Evolutionary conservation across 2,888 invertebrate species (phyloP).

Genomic region (Drosophila aldrichi): DNA sequence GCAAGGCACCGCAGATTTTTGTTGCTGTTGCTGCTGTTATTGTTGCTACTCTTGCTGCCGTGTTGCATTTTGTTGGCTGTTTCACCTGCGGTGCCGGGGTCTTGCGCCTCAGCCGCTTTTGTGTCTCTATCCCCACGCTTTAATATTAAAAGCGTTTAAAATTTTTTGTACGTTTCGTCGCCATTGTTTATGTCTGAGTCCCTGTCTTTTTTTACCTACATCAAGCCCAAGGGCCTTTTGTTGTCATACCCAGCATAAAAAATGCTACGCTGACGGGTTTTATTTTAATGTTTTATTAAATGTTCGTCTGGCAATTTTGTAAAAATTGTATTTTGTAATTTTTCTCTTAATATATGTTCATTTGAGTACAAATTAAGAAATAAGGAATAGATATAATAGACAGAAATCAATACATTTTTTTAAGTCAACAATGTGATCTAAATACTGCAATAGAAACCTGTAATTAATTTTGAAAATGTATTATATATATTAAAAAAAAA

Average conservation of each 20-base stretch:
- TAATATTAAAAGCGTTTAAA: conserved; percentile 80
- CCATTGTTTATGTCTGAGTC: conserved; percentile 54
- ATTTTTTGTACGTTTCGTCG: conserved; percentile 66
- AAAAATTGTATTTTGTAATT: neutral
- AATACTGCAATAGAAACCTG: too few relatives aligned
- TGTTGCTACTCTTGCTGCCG: conserved; percentile 50
- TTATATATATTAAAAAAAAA: too few relatives aligned
- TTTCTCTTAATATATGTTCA: neutral
- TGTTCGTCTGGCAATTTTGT: neutral
- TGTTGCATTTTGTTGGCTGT: conserved; percentile 67
- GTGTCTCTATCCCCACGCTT: conserved; percentile 61
- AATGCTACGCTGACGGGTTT: neutral
- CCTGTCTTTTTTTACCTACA: neutral
- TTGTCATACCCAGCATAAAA: conserved; percentile 28
- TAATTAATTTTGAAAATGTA: too few relatives aligned
- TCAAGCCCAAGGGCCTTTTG: conserved; percentile 19
- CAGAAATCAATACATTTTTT: too few relatives aligned
- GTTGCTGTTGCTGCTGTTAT: conserved; percentile 25
- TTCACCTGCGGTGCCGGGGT: conserved; percentile 23
- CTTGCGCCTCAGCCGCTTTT: conserved; percentile 22
- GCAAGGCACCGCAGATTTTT: conserved; percentile 52
- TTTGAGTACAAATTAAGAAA: too few relatives aligned
- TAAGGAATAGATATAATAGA: too few relatives aligned
- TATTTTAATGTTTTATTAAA: neutral
- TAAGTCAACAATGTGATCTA: too few relatives aligned